Conservation (phyloP, 2,888 invertebrate genomes). For the Hypomecis atomaria region DNA sequence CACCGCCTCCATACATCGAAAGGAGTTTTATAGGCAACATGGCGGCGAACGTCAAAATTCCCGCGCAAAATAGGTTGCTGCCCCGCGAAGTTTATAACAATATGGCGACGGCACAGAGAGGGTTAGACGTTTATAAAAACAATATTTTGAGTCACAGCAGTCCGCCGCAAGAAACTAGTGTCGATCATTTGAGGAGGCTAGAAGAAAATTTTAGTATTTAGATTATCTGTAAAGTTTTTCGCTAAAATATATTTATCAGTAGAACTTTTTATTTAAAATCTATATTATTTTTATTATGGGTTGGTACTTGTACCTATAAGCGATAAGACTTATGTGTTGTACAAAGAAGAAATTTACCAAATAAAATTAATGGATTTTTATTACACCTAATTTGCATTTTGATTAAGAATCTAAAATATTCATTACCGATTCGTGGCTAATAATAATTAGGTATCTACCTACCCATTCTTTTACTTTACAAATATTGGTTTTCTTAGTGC, state of each 20-base stretch:
- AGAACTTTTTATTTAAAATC: too few relatives aligned
- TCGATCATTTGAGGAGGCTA: constrained; percentile 78
- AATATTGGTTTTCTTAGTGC: too few relatives aligned
- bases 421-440: too few relatives aligned
- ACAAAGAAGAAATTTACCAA: too few relatives aligned
- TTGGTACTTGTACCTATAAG: too few relatives aligned
- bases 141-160: constrained; percentile 73
- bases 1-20: constrained; percentile 66
- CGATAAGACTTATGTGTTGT: too few relatives aligned
- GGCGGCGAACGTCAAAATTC: constrained; percentile 67
- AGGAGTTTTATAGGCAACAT: constrained; percentile 61
- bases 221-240: not conserved
- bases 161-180: constrained; percentile 66
- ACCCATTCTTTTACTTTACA: too few relatives aligned
- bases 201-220: constrained; percentile 82
- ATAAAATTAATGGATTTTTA: too few relatives aligned
- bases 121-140: constrained; percentile 75
- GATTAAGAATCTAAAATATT: too few relatives aligned
- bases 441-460: too few relatives aligned
- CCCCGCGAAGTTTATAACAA: constrained; percentile 75
- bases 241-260: not conserved
- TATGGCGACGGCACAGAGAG: constrained; percentile 71
- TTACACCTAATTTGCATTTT: too few relatives aligned
- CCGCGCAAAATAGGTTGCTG: constrained; percentile 68
- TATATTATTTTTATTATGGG: too few relatives aligned